Percentiles rank a stretch among this genome's conserved stretches.
phyloP scores from a whole-genome alignment of 2,797 vertebrate species.

The Psittacula derbiana region DNA sequence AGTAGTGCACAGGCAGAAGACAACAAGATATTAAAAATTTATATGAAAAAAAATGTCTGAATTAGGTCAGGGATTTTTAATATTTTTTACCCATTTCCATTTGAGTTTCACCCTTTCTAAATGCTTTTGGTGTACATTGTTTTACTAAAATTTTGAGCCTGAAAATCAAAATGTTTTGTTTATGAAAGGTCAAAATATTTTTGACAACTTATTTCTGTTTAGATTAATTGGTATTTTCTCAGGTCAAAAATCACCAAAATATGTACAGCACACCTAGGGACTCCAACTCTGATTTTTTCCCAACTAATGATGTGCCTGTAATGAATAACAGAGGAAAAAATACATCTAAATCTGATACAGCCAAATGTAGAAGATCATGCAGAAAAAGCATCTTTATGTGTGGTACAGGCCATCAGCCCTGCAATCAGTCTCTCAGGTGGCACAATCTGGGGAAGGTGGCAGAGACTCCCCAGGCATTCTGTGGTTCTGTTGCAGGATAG shows the following conservation, averaged over 20 bases:
- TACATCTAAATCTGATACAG: background rate
- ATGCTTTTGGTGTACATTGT: background rate
- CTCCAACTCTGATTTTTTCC: rapidly evolving
- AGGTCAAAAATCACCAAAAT: background rate
- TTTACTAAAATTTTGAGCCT: background rate
- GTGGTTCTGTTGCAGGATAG: rapidly evolving
- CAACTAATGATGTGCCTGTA: background rate
- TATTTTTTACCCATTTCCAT: background rate
- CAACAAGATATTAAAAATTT: background rate
- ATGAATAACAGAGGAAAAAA: background rate
- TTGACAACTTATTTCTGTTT: background rate
- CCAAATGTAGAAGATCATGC: too few relatives aligned
- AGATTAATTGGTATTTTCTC: background rate
- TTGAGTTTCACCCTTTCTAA: background rate
- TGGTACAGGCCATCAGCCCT: background rate
- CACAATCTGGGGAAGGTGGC: background rate
- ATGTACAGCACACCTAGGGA: background rate
- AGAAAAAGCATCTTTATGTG: background rate
- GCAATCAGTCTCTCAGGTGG: background rate
- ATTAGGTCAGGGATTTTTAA: background rate
- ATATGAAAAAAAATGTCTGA: background rate
- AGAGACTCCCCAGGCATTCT: background rate
- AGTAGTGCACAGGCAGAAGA: background rate
- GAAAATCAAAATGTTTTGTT: background rate
- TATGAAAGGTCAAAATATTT: background rate